These are phyloP conservation scores for Chrysoperla carnea DNA, from an alignment of 1,140 invertebrate species.

Conservation along the genomic window DNA sequence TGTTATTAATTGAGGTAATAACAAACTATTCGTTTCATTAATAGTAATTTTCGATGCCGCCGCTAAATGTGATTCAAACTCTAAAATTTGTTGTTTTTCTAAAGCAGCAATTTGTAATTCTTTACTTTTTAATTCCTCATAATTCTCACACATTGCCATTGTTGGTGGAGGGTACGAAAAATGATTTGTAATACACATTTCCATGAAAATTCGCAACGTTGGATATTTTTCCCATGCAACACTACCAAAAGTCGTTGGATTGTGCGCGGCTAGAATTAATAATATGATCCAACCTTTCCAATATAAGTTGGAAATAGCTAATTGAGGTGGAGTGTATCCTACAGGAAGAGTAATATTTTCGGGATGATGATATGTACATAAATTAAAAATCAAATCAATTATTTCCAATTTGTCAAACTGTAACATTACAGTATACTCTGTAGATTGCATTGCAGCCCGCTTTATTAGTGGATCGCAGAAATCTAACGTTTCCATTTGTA, in stretches of 20 bases:
- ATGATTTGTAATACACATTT: constrained; percentile 91
- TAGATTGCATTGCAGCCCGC: constrained; percentile 57
- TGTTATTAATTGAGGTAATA: constrained; percentile 65
- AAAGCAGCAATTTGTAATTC: constrained; percentile 43
- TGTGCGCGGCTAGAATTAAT: constrained; percentile 78
- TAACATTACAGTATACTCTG: constrained; percentile 42
- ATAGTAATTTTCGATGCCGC: constrained; percentile 72
- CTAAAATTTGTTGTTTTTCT: constrained; percentile 70
- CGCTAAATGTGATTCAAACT: constrained; percentile 87
- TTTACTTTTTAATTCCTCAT: constrained; percentile 15
- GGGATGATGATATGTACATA: constrained; percentile 81
- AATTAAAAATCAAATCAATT: constrained; percentile 76
- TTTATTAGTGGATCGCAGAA: constrained; percentile 69
- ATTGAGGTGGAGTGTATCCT: constrained; percentile 67
- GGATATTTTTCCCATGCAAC: constrained; percentile 81
- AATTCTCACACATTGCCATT: constrained; percentile 18
- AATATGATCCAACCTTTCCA: constrained; percentile 92
- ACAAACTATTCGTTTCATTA: constrained; percentile 74
- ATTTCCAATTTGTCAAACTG: constrained; percentile 69
- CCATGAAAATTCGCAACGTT: constrained; percentile 80
- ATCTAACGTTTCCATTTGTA: constrained; percentile 66
- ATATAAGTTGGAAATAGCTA: constrained; percentile 81
- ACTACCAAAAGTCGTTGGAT: constrained; percentile 72
- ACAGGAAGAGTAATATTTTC: constrained; percentile 78
- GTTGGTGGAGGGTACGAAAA: constrained; percentile 65